Evolutionary conservation across 2,797 vertebrate genomes (phyloP).

Genomic region (Coranthus polyacanthus): DNA sequence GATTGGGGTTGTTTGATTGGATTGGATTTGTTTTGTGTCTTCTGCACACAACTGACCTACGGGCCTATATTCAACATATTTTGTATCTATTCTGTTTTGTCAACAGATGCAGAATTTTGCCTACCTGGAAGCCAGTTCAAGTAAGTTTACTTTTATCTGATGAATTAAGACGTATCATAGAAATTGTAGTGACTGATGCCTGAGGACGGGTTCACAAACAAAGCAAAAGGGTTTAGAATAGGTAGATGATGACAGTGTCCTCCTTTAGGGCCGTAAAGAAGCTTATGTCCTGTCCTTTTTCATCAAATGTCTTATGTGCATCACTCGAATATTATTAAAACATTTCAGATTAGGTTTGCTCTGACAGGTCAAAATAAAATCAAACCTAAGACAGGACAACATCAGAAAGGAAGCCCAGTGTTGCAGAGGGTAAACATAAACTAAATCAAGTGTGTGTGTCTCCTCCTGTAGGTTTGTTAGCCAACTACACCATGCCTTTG

Average conservation of each 20-base stretch:
- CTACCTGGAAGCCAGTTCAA: neutral
- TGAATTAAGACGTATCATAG: neutral
- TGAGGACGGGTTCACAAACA: fast-evolving
- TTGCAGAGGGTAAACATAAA: neutral
- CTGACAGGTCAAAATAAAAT: neutral
- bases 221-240: neutral
- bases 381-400: neutral
- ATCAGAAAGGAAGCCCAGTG: neutral
- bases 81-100: neutral
- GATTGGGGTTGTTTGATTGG: fast-evolving
- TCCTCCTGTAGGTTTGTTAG: conserved; percentile 46
- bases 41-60: neutral
- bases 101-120: conserved; percentile 69
- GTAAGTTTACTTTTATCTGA: conserved; percentile 58
- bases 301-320: neutral
- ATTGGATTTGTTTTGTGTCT: neutral
- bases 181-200: no score
- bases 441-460: conserved; percentile 43
- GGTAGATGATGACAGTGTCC: no score
- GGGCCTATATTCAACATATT: no score
- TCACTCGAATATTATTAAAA: neutral
- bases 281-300: neutral
- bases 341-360: neutral
- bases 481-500: conserved; percentile 40
- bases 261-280: neutral